Evolutionary conservation across 2,888 invertebrate species (phyloP).

Genomic region (Tridacna gigas): DNA sequence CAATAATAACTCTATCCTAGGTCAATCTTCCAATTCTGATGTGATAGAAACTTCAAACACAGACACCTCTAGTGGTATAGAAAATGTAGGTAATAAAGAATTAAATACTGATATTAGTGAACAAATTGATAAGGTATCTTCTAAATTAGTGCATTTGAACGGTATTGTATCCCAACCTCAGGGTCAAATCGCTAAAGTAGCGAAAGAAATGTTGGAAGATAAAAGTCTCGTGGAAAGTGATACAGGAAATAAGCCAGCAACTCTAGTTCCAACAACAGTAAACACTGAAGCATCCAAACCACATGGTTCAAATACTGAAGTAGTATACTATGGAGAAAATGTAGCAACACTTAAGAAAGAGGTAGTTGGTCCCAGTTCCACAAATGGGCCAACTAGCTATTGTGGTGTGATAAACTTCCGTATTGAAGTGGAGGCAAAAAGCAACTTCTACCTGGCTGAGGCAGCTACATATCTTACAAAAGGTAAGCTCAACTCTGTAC

Average conservation of each 20-base stretch:
- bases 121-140: constrained; percentile 31
- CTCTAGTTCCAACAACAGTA: constrained; percentile 20
- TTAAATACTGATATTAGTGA: constrained; percentile 25
- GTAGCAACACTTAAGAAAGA: constrained; percentile 53
- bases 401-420: constrained; percentile 59
- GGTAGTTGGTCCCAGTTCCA: constrained; percentile 52
- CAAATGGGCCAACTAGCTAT: constrained; percentile 60
- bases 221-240: constrained; percentile 10
- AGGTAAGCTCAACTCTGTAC: constrained; percentile 49
- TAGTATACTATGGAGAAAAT: constrained; percentile 65
- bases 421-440: constrained; percentile 49
- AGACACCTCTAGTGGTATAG: constrained; percentile 23
- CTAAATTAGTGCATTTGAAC: constrained; percentile 55
- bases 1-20: constrained; percentile 31
- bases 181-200: constrained; percentile 35
- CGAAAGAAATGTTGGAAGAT: constrained; percentile 39
- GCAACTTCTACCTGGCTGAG: constrained; percentile 67
- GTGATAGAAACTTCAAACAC: constrained; percentile 48
- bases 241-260: constrained; percentile 18
- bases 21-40: constrained; percentile 53
- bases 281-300: constrained; percentile 20
- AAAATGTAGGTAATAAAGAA: constrained; percentile 6
- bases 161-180: constrained; percentile 52
- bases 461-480: constrained; percentile 65
- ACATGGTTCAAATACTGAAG: constrained; percentile 12